Evolutionary conservation across 2,888 invertebrate species (phyloP), one percentile per base, ranked within the genome.

Genomic region (Athripsodes cinereus): DNA sequence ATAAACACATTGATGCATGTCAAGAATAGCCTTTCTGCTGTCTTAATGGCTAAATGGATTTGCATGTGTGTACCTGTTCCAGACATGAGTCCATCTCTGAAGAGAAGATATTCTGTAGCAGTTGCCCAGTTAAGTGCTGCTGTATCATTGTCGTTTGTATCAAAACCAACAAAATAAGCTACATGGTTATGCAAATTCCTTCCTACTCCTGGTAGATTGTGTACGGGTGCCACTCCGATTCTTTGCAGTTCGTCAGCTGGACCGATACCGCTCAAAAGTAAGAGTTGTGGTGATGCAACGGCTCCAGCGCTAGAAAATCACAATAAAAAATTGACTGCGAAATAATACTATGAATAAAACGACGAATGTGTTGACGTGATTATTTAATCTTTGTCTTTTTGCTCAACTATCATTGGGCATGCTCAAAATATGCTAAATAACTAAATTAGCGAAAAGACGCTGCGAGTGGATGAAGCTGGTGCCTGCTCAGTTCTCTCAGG

Each of bases 221-320:
- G 88, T 1, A 91, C 73, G 0, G 85, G 75, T 0, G 83, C 82
- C 0, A 92, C 82, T 19, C 88, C 81, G 0, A 79, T 82, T 62
- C 76, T 74, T 11, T 80, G 66, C 18, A 94, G 75, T 16, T 92
- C 88, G 0, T 83, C 83, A 1, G 81, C 81, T 26, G 90, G 90
- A 0, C 94, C 94, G 11, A 96, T 81, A 10, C 97, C 97, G 64
- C 95, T 95, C 46, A 95, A 81, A 68, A 96, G 81, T 13, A 98
- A 82, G 50, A 98, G 77, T 70, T 98, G 97, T 0, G 97, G 96
- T 0, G 96, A 91, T 65, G 93, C 96, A 1, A 98, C 90, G 11
- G 97, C 90, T 1, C 97, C 93, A 8, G 82, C 87, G 62, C 82
- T 82, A 65, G 65, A 65, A 31, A n/a, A n/a, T n/a, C n/a, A n/a